Evolutionary conservation across 2,113 vertebrate species (phyloP), one percentile per base, ranked within the genome.

Genomic region (Cephalopterus ornatus): DNA sequence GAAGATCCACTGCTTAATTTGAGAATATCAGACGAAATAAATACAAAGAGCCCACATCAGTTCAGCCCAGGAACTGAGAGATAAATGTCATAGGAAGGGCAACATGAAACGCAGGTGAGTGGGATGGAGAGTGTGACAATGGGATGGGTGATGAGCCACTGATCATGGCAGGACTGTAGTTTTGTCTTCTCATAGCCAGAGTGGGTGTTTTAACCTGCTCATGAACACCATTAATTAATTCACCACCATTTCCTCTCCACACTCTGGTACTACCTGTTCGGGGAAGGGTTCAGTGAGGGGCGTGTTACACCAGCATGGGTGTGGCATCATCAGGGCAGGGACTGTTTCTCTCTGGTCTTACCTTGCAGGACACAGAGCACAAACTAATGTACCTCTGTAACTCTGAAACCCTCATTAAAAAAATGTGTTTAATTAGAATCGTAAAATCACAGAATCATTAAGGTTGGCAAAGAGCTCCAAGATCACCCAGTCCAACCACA

Each of bases 11-110:
- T 42, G 49, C 80, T 93, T 78, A 88, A 32, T 87, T 94, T 15
- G 80, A 84, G 86, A 35, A 28, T 85, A 87, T 92, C 91, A 89
- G 76, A 76, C 71, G 66, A 93, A 92, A 96, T 95, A 86, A 93
- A 91, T 78, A 93, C 84, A 33, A 23, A 42, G 85, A 79, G 52
- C 63, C 41, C n/a, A n/a, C n/a, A n/a, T 58, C 72, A 35, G 32
- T 13, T 23, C 75, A 44, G 76, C 24, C 16, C 66, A 74, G 72
- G 79, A 83, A 37, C 53, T 73, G 81, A 16, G 56, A 72, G 85
- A 44, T 7, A 39, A 87, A 87, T 50, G 73, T 8, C 56, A 47
- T 39, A 52, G 67, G 63, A 33, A 14, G 41, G 1, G 2, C 26
- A 61, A 70, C 53, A 39, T 65, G 82, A 65, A 61, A 66, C 6